These are phyloP conservation scores for Willisornis vidua DNA, from an alignment of 2,113 vertebrate genomes.

Conservation along the genomic window DNA sequence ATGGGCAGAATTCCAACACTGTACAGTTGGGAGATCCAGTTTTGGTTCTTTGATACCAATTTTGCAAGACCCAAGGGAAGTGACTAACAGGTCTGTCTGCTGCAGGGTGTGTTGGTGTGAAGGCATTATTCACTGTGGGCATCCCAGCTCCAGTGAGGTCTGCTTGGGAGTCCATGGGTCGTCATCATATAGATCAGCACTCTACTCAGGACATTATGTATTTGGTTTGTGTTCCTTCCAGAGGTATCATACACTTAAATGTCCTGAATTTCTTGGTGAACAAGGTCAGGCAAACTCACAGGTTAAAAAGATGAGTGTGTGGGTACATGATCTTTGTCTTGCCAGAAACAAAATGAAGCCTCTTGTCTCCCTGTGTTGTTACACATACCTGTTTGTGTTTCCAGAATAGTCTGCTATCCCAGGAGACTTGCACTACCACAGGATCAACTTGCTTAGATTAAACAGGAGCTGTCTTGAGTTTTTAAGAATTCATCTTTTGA, in stretches of 20 bases:
- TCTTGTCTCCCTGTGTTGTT: neutral
- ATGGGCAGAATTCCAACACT: neutral
- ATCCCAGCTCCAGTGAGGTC: neutral
- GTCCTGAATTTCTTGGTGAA: neutral
- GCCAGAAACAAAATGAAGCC: neutral
- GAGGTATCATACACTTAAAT: neutral
- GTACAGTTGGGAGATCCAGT: fast-evolving
- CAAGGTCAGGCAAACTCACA: neutral
- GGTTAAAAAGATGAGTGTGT: neutral
- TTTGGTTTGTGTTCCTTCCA: neutral
- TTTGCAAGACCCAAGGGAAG: neutral
- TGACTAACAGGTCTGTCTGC: neutral
- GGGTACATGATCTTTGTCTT: neutral
- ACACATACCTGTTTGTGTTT: neutral
- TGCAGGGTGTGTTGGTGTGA: fast-evolving
- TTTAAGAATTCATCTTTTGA: neutral
- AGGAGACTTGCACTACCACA: neutral
- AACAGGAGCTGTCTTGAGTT: neutral
- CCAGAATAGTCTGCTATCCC: neutral
- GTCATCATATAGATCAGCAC: neutral
- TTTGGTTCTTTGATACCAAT: neutral
- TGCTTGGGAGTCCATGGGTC: neutral
- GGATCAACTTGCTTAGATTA: neutral
- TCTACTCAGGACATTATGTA: neutral
- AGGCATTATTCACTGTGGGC: neutral